Evolutionary conservation across 2,113 vertebrate species (phyloP), one percentile per base, ranked within the genome.

Genomic region (Gambusia affinis): DNA sequence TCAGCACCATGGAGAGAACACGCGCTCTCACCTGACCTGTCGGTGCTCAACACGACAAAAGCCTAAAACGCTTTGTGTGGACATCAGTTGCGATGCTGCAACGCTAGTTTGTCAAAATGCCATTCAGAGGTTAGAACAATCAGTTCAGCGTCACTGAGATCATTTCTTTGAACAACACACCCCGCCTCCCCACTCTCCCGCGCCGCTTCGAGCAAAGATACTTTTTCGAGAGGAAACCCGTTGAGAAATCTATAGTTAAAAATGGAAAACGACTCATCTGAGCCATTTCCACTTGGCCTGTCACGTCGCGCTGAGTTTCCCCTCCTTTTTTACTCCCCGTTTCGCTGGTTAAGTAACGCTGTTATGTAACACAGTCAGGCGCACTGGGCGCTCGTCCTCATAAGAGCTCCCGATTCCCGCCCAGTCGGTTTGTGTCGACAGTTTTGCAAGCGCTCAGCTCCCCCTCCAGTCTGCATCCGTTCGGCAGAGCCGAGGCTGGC

Each of bases 1-100:
- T 94, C 93, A 94, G 93, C 89, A 94, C 92, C 93, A 93, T 92
- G 93, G 93, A 94, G 92, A 94, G 92, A 84, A 70, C 79, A 60
- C 62, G n/a, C 12, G 8, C 62, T 15, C 62, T 19, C 29, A 29
- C 8, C 63, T 35, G 10, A 22, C 4, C 33, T 37, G n/a, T 19
- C 15, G 4, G 42, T 37, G 29, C 3, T 60, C 17, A 12, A 10
- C 30, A 31, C 12, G 1, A 19, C 12, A 8, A 51, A 54, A 3
- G 2, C 29, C 4, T 30, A 8, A 17, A 15, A 14, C 8, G 8
- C 66, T 22, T 22, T 30, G 17, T 5, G 27, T 30, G 15, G 5
- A 51, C 19, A 44, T 67, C 17, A 64, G 30, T 15, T 35, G 8
- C 22, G 3, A 35, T 64, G 44, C 30, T 8, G 17, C 31, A 62